Base-by-base conservation (phyloP, 2,888 invertebrate species). In the Drosophila longiperda region DNA sequence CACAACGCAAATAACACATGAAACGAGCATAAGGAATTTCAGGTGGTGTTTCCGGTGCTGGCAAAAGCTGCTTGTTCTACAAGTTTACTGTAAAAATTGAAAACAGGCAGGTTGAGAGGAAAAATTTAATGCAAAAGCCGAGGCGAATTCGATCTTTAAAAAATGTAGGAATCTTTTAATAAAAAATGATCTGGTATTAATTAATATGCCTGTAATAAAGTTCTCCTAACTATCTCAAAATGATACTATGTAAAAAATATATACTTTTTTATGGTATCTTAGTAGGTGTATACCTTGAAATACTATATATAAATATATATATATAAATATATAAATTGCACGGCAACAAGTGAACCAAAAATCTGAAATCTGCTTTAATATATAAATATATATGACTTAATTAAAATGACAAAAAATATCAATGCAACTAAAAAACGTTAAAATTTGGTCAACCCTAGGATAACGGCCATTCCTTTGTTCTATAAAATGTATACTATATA, bases 31-130 rank as follows among this genome's bases (percentile, higher is more conserved):
- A 29, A 33, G 8, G 48, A 49, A 52, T 71, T 75, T 67, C 82
- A 80, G 80, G 82, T 82, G 67, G 64, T 66, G 26, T 52, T 69
- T 66, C 67, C 67, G 72, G 77, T 54, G 29, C 15, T 36, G 6
- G 26, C 20, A 52, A 66, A 67, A 52, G 53, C 40, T 63, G 67
- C 33, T 15, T 4, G 8, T n/a, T 57, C 4, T 9, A n/a, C 20
- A 2, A 34, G 12, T 52, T 45, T n/a, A 66, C n/a, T 6, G 34
- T 26, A 23, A 36, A 52, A 23, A 11, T 42, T 17, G 8, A 12
- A 20, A 33, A 7, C n/a, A 26, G 8, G 20, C 12, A 11, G 32
- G 17, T 42, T 23, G 15, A 45, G 2, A 15, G 20, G 3, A 8
- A 15, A 45, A 45, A 23, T 8, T 8, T 8, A 4, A 3, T 15